phyloP scores from a whole-genome alignment of 2,113 vertebrate genomes.

The Synchiropus splendidus region DNA sequence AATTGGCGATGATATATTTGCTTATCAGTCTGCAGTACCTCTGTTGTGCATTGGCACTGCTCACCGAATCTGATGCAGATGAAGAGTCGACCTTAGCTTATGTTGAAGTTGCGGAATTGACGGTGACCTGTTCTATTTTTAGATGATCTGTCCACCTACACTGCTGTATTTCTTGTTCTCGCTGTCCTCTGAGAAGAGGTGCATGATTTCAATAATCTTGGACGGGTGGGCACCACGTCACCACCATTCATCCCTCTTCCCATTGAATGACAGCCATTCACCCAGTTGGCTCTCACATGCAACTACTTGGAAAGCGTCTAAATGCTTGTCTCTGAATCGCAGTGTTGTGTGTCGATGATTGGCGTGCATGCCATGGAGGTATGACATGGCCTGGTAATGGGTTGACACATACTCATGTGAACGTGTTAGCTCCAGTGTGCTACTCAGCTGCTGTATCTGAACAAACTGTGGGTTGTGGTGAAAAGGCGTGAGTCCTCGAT shows the following conservation, averaged over 20 bases:
- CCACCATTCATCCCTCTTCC: conserved; percentile 14
- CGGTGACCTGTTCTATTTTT: conserved; percentile 50
- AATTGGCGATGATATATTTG: conserved; percentile 5
- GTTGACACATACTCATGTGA: conserved; percentile 12
- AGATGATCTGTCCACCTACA: conserved; percentile 12
- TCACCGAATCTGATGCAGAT: conserved; percentile 17
- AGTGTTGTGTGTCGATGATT: too few species aligned
- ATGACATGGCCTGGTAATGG: conserved; percentile 7
- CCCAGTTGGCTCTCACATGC: conserved; percentile 15
- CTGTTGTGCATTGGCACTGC: conserved; percentile 15
- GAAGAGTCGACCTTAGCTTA: conserved; percentile 33
- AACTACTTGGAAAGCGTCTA: conserved; percentile 7
- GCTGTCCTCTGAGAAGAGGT: conserved; percentile 7
- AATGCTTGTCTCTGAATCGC: too few species aligned
- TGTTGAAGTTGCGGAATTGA: conserved; percentile 26
- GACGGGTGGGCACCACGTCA: conserved; percentile 7
- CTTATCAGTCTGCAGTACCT: conserved; percentile 4
- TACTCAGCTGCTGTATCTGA: too few species aligned
- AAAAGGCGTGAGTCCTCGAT: too few species aligned
- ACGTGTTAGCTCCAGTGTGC: conserved; percentile 10
- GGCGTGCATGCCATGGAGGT: conserved; percentile 15
- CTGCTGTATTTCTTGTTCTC: conserved; percentile 15
- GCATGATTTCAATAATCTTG: conserved; percentile 30
- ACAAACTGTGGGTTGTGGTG: too few species aligned
- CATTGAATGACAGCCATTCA: conserved; percentile 30